Base-by-base conservation (phyloP, 2,797 vertebrate genomes). In the Argentina silus region DNA sequence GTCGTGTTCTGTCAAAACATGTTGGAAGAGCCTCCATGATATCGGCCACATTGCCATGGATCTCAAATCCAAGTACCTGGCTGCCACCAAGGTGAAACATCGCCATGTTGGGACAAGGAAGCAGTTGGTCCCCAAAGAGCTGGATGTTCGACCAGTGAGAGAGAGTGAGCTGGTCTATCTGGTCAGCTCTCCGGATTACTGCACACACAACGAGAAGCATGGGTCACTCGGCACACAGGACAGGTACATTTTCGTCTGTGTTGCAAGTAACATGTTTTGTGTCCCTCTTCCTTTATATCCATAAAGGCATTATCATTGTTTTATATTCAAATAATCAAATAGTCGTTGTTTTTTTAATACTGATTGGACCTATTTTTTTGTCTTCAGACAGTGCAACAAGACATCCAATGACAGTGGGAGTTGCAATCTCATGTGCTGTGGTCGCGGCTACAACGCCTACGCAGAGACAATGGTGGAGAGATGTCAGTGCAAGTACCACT, bases 1-100 rank as follows among this genome's bases (percentile, higher is more conserved):
- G 36, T 94, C 94, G 5, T 95, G 94, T 59, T 93, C 92, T 0
- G 91, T 94, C 56, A 93, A 93, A 83, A 95, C 93, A 6, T 95
- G 94, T 50, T 95, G 94, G 94, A 95, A 94, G 68, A 92, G 91
- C 0, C 84, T 94, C 45, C 86, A 85, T 61, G 87, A 87, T 50
- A 70, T 94, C 48, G 83, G 56, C 10, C 86, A 87, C 64, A 88
- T 94, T 0, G 91, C 92, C 1, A 80, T 82, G 6, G 90, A 93
- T 12, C 92, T 95, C 70, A 94, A 93, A 68, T 85, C 90, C 70
- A 93, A 90, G 69, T 95, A 94, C 80, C 80, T 94, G 68, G 83
- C 89, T 10, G 94, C 93, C 21, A 86, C 90, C 56, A 94, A 85
- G 78, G 94, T 94, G 65, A 90, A 84, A 7, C 89, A 92, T 21